Conservation (phyloP, 1,140 invertebrate genomes). For the Colletes gigas region DNA sequence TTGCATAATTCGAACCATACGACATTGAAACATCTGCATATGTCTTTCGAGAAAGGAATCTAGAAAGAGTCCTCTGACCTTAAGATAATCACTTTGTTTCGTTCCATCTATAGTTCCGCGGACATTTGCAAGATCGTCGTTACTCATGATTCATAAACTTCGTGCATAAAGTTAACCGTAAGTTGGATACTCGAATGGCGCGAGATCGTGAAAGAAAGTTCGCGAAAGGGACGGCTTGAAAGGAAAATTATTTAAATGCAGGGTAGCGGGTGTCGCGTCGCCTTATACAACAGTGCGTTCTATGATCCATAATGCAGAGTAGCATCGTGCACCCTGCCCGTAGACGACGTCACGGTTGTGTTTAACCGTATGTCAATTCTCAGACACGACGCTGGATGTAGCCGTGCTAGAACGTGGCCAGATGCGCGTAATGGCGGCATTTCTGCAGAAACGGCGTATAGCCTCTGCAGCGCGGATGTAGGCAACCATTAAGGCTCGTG, state of each 20-base stretch:
- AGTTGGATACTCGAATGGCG: too few relatives aligned
- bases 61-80: too few relatives aligned
- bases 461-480: neutral
- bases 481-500: slow-evolving; percentile 15
- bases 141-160: too few relatives aligned
- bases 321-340: neutral
- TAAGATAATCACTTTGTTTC: too few relatives aligned
- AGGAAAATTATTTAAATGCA: neutral
- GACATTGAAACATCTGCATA: too few relatives aligned
- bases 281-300: neutral
- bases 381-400: neutral
- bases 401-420: slow-evolving; percentile 7
- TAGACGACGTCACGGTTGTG: slow-evolving; percentile 3
- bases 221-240: neutral
- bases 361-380: slow-evolving; percentile 37
- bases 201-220: too few relatives aligned
- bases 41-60: too few relatives aligned
- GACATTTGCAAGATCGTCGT: too few relatives aligned
- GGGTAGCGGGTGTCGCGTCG: neutral
- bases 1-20: too few relatives aligned
- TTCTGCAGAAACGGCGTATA: slow-evolving; percentile 18
- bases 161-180: too few relatives aligned
- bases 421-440: slow-evolving; percentile 36
- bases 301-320: neutral
- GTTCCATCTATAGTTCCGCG: too few relatives aligned